phyloP scores from a whole-genome alignment of 1,140 invertebrate species.

The fruit fly (Drosophila melanogaster) region Release_6_plus_ISO1_MT NT_037436.4:12049501-12050000 shows the following conservation, averaged over 20 bases:
- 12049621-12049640: no score
- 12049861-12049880: conserved; percentile 37
- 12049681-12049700: conserved; percentile 41
- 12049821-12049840: background rate
- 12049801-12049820: conserved; percentile 43
- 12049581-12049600: no score
- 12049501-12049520: conserved; percentile 26
- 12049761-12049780: conserved; percentile 21
- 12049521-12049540: background rate
- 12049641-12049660: conserved; percentile 8
- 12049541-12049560: no score
- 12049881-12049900: conserved; percentile 68
- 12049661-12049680: conserved; percentile 43
- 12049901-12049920: conserved; percentile 74
- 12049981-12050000: conserved; percentile 41
- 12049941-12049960: conserved; percentile 22
- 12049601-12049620: no score
- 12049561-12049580: no score
- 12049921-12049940: conserved; percentile 58
- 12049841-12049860: conserved; percentile 11
- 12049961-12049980: conserved; percentile 46
- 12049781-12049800: conserved; percentile 34
- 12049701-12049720: conserved; percentile 56
- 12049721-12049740: background rate
- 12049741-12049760: conserved; percentile 13